phyloP scores from a whole-genome alignment of 2,888 invertebrate genomes.

The Scaptomyza cyrtandrae region DNA sequence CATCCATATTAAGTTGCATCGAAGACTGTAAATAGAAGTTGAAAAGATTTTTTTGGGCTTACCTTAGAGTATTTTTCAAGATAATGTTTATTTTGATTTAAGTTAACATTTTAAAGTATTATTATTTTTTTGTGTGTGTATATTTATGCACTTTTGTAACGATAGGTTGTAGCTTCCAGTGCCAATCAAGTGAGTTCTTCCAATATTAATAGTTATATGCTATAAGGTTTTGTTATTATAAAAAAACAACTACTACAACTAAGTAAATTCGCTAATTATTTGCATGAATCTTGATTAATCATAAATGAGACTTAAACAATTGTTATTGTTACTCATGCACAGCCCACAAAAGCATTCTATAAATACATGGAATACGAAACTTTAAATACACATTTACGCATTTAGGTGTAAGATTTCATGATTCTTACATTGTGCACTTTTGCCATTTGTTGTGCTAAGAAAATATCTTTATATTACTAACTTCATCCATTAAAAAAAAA shows the following conservation, averaged over 20 bases:
- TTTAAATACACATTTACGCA: background rate
- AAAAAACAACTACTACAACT: background rate
- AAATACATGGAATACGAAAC: background rate
- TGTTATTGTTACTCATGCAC: slow-evolving; percentile 30
- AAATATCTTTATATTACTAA: background rate
- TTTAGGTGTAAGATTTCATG: slow-evolving; percentile 14
- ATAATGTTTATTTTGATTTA: slow-evolving; percentile 10
- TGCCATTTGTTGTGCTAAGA: slow-evolving; percentile 32
- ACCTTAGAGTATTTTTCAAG: slow-evolving; percentile 19
- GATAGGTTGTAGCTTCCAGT: slow-evolving; percentile 62
- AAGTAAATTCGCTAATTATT: background rate
- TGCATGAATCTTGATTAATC: slow-evolving; percentile 1
- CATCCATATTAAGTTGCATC: background rate
- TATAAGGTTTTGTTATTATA: slow-evolving; percentile 22
- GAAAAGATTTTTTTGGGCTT: slow-evolving; percentile 4
- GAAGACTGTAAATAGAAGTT: slow-evolving; percentile 80
- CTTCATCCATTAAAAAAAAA: slow-evolving; percentile 25
- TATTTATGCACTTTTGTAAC: slow-evolving; percentile 10
- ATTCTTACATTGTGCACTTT: slow-evolving; percentile 8
- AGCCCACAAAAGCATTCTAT: slow-evolving; percentile 3
- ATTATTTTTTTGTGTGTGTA: slow-evolving; percentile 34
- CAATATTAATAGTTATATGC: slow-evolving; percentile 33
- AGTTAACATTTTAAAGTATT: slow-evolving; percentile 52
- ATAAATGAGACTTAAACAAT: slow-evolving; percentile 3
- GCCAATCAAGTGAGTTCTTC: slow-evolving; percentile 73